phyloP scores from a whole-genome alignment of 2,113 vertebrate genomes.

The Nanger granti region DNA sequence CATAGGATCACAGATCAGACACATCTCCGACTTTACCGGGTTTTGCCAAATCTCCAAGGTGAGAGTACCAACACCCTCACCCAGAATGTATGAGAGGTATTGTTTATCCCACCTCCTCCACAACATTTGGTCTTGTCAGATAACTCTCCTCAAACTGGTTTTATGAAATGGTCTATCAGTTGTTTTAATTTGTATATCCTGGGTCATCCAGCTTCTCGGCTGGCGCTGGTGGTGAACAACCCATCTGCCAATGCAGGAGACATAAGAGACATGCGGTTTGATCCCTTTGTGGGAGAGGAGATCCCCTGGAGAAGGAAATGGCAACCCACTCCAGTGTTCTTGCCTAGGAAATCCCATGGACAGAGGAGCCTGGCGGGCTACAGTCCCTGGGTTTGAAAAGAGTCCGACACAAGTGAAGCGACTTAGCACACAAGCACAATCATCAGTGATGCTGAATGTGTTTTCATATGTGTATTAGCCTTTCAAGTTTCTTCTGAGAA shows the following conservation, averaged over 20 bases:
- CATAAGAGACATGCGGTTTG: background rate
- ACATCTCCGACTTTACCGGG: background rate
- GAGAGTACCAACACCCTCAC: background rate
- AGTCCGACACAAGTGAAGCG: background rate
- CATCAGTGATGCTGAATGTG: background rate
- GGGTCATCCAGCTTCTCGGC: background rate
- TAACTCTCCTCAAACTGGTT: background rate
- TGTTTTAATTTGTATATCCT: background rate
- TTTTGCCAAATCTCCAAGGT: background rate
- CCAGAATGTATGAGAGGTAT: background rate
- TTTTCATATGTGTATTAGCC: background rate
- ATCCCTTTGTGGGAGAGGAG: background rate
- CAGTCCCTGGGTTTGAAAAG: background rate
- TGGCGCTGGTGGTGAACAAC: background rate
- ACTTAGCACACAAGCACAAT: background rate
- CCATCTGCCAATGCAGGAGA: background rate
- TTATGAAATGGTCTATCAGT: background rate
- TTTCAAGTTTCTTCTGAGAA: background rate
- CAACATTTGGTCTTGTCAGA: background rate
- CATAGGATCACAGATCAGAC: fast-evolving
- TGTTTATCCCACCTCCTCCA: background rate
- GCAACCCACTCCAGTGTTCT: background rate
- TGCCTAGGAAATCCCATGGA: background rate
- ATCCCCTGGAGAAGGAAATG: background rate
- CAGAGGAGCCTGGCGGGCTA: background rate